Conservation (phyloP, 2,797 vertebrate genomes). For the Phrynocephalus forsythii region DNA sequence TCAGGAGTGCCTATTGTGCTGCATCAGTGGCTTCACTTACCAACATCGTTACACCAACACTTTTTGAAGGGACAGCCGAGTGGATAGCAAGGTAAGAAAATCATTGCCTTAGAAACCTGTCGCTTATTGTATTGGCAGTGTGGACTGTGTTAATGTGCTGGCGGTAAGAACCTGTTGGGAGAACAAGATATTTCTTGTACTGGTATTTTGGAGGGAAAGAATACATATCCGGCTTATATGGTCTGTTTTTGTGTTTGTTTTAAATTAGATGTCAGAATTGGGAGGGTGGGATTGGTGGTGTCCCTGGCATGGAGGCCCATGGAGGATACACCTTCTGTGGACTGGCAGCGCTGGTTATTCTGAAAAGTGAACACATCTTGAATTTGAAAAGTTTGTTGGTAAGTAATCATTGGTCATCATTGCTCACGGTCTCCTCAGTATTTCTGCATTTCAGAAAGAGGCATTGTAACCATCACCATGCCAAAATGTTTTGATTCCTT, state of each 20-base stretch:
- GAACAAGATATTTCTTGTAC: neutral
- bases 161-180: no score
- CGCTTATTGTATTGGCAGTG: neutral
- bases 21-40: slow-evolving; percentile 91
- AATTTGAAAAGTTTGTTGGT: slow-evolving; percentile 93
- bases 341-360: slow-evolving; percentile 90
- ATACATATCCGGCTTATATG: rapidly evolving
- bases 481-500: neutral
- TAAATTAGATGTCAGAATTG: slow-evolving; percentile 93
- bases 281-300: slow-evolving; percentile 95
- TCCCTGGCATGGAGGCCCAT: slow-evolving; percentile 94
- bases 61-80: slow-evolving; percentile 90
- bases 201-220: neutral
- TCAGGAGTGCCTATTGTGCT: slow-evolving; percentile 93
- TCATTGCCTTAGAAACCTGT: neutral
- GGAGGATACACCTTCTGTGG: slow-evolving; percentile 98
- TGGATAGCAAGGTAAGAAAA: slow-evolving; percentile 87
- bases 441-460: neutral
- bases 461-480: neutral
- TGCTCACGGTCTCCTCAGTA: neutral
- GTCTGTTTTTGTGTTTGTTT: neutral
- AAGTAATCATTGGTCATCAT: slow-evolving; percentile 62
- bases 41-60: slow-evolving; percentile 85
- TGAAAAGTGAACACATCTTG: slow-evolving; percentile 90
- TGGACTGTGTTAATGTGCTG: neutral